Percentiles rank a stretch among this genome's conserved stretches.
Conservation (phyloP, 2,797 vertebrate species). For the Acrossocheilus wenchowensis region DNA sequence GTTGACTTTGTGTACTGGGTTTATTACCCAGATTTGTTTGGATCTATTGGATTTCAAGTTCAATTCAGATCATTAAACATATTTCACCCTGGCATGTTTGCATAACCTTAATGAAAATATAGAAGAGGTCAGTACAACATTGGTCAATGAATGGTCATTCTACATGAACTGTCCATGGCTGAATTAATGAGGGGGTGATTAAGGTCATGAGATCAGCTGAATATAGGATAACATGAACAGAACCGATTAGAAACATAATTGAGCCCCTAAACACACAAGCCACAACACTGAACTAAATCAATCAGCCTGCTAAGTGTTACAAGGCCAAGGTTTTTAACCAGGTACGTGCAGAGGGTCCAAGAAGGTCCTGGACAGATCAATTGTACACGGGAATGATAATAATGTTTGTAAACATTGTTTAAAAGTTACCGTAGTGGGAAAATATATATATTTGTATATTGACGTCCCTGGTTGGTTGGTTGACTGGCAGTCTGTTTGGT, state of each 20-base stretch:
- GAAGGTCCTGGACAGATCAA: neutral
- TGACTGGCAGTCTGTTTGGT: neutral
- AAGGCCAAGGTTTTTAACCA: neutral
- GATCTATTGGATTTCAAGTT: neutral
- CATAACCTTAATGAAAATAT: neutral
- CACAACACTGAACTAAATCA: neutral
- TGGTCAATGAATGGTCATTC: neutral
- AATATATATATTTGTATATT: neutral
- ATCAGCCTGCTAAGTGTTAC: neutral
- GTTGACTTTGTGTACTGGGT: neutral
- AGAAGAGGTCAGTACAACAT: neutral
- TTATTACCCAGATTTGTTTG: neutral
- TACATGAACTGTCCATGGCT: conserved; percentile 50
- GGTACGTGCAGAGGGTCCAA: neutral
- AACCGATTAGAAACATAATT: conserved; percentile 68
- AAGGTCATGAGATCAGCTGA: conserved; percentile 53
- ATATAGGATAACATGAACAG: conserved; percentile 64
- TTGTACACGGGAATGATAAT: neutral
- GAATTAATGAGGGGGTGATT: conserved; percentile 62
- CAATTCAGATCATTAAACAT: neutral
- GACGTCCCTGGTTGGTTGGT: neutral
- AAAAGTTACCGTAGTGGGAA: neutral
- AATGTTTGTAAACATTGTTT: neutral
- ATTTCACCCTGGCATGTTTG: neutral
- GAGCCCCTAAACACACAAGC: conserved; percentile 55